A percentile compares a stretch with the other conserved stretches of the same genome.
Conservation (phyloP, 2,888 invertebrate species). For the Rhagophthalmus giganteus region DNA sequence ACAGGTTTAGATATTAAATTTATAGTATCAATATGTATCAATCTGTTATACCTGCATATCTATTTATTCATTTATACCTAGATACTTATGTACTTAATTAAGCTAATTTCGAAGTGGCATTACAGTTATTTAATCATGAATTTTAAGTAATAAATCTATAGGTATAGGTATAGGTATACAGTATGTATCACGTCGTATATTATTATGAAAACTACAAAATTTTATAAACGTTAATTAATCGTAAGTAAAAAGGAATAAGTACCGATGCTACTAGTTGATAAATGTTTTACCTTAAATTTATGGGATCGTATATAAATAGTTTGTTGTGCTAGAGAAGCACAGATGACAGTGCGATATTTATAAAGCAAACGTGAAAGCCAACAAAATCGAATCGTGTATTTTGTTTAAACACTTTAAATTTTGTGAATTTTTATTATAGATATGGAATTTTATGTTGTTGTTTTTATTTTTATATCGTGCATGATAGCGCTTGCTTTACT, state of each 20-base stretch:
- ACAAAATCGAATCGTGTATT: background rate
- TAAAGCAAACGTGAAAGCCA: background rate
- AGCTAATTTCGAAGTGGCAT: too few species aligned
- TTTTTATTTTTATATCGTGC: constrained; percentile 15
- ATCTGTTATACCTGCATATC: too few species aligned
- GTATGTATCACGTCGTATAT: too few species aligned
- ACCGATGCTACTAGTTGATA: background rate
- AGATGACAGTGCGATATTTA: background rate
- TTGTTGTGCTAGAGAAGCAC: background rate
- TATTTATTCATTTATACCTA: too few species aligned
- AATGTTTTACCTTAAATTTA: background rate
- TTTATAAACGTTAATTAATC: background rate
- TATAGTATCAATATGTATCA: too few species aligned
- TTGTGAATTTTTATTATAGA: background rate
- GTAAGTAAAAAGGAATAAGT: background rate
- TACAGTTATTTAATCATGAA: too few species aligned
- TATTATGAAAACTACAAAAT: too few species aligned
- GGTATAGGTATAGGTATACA: too few species aligned
- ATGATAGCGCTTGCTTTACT: constrained; percentile 16
- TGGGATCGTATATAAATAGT: background rate
- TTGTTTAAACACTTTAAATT: background rate
- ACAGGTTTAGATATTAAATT: background rate
- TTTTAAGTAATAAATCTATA: too few species aligned
- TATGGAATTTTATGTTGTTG: constrained; percentile 14
- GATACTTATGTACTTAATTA: too few species aligned